These are phyloP conservation scores for Myotis vivesi DNA, from an alignment of 2,797 vertebrate genomes.

Conservation along the genomic window DNA sequence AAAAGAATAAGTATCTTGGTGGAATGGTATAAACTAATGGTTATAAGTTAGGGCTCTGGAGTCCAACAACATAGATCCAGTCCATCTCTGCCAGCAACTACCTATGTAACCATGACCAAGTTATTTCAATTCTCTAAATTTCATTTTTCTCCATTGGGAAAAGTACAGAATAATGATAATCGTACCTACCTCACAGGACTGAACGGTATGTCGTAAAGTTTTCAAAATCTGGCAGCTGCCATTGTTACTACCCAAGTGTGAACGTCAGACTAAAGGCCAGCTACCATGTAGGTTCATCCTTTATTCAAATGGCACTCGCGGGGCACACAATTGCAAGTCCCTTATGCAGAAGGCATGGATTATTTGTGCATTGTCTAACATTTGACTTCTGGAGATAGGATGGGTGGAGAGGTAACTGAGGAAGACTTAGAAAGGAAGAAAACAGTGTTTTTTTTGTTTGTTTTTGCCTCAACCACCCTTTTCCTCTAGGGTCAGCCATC, in stretches of 20 bases:
- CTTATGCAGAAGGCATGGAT: neutral
- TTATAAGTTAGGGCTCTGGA: neutral
- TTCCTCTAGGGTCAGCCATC: neutral
- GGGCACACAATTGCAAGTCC: neutral
- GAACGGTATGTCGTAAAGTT: neutral
- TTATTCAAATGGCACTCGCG: fast-evolving
- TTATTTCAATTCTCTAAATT: neutral
- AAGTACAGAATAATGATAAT: neutral
- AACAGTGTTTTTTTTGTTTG: neutral
- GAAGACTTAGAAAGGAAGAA: neutral
- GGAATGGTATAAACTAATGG: neutral
- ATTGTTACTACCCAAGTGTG: neutral
- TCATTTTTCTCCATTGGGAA: neutral
- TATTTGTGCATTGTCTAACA: neutral
- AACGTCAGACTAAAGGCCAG: neutral
- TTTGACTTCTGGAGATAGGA: neutral
- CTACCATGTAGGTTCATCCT: fast-evolving
- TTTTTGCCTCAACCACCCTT: neutral
- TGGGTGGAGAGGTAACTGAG: neutral
- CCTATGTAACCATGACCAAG: neutral
- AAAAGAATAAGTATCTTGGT: neutral
- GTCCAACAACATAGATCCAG: neutral
- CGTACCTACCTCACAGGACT: neutral
- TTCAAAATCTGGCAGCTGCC: neutral
- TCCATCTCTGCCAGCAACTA: neutral